Conservation (phyloP, 2,113 vertebrate species). For the Hyperopisus bebe region DNA sequence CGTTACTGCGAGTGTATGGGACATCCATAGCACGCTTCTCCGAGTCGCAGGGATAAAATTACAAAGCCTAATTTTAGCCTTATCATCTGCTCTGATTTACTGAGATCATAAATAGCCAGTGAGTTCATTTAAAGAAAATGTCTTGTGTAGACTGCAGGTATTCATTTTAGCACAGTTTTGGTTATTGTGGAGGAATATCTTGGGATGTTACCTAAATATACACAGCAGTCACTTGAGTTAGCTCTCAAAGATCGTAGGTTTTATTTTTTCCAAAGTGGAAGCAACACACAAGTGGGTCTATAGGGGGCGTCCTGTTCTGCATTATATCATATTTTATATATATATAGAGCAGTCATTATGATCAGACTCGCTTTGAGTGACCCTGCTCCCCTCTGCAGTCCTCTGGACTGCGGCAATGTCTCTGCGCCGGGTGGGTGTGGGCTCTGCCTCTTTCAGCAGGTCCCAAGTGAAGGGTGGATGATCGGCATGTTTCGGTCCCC, state of each 20-base stretch:
- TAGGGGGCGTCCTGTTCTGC: neutral
- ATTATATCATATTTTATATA: too few species aligned
- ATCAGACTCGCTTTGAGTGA: neutral
- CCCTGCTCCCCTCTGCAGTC: neutral
- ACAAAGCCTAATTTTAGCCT: neutral
- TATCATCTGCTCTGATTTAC: slow-evolving; percentile 8
- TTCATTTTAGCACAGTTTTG: neutral
- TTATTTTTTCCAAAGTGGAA: neutral
- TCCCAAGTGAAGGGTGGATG: neutral
- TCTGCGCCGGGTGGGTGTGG: neutral
- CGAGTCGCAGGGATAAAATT: neutral
- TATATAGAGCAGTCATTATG: too few species aligned
- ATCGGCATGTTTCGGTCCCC: neutral
- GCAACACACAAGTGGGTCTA: neutral
- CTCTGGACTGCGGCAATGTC: neutral
- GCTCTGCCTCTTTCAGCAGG: neutral
- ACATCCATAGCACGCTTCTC: neutral
- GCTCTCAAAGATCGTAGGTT: neutral
- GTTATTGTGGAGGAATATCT: neutral
- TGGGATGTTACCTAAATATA: neutral
- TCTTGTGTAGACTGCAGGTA: neutral
- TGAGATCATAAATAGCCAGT: neutral
- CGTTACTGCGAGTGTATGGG: neutral
- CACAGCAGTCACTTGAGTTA: neutral
- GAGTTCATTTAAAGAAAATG: neutral